These are phyloP conservation scores for Tragelaphus scriptus DNA, from an alignment of 2,113 vertebrate genomes.

Conservation along the genomic window DNA sequence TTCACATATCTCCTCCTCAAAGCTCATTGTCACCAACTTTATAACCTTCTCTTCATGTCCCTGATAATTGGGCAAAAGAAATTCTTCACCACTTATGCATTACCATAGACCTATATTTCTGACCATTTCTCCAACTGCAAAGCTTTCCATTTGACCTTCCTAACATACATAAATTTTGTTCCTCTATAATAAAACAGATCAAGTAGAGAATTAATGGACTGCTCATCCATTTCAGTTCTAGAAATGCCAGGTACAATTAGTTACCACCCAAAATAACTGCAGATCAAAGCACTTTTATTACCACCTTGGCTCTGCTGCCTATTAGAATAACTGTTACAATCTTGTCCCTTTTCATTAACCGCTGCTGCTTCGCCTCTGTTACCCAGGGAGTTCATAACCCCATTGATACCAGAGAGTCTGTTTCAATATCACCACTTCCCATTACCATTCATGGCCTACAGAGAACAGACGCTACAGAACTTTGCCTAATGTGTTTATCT, in stretches of 20 bases:
- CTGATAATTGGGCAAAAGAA: not conserved
- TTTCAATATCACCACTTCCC: not conserved
- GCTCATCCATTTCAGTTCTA: conserved; percentile 1
- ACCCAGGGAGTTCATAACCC: not conserved
- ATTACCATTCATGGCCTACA: not conserved
- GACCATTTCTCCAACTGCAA: not conserved
- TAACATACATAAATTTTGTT: not conserved
- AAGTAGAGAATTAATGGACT: not conserved
- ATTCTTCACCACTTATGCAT: not conserved
- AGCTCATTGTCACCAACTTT: not conserved
- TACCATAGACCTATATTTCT: not conserved
- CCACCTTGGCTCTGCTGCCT: not conserved
- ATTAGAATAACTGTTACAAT: not conserved
- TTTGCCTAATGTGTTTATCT: not conserved
- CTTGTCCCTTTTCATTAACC: conserved; percentile 11
- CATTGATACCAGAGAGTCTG: not conserved
- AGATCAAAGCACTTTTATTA: conserved; percentile 26
- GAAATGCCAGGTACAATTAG: conserved; percentile 32
- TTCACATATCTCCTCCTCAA: not conserved
- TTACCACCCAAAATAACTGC: conserved; percentile 39
- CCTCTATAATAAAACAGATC: not conserved
- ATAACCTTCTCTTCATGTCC: not conserved
- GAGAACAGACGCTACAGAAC: not conserved
- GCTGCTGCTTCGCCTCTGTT: not conserved
- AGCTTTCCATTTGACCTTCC: not conserved